Base-by-base conservation (phyloP, 2,113 vertebrate genomes). In the Scartelaos histophorus region DNA sequence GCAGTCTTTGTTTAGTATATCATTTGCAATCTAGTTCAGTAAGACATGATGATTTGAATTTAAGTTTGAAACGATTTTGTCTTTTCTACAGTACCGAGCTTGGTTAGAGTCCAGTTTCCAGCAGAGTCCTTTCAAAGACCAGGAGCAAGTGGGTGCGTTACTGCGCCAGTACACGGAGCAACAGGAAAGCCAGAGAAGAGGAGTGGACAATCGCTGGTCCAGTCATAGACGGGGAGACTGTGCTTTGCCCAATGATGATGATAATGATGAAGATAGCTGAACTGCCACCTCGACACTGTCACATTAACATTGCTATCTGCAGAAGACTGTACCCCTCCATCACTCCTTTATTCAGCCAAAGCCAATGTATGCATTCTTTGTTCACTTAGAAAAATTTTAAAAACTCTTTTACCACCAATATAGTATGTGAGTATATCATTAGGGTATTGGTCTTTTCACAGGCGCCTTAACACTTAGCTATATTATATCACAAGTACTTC, bases 101-200 rank as follows among this genome's bases (percentile, higher is more conserved):
- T 97, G 95, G 96, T 88, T 97, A 72, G 73, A 1, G 47, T 66
- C 78, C 9, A 93, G 84, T 70, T 96, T 94, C 0, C 89, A 87
- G 35, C 89, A 86, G 75, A 94, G 91, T 70, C 94, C 94, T 0
- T 94, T 95, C 56, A 89, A 90, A 53, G 95, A 97, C 79, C 91
- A 94, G 87, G 93, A 94, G 75, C 93, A 94, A 86, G 92, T 97
- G 72, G 84, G 79, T 10, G 68, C 67, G 2, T 87, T 96, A 82
- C 86, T 97, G 72, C 88, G 70, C 47, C 87, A 69, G 83, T 93
- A 91, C 79, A 83, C 87, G 2, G 92, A 95, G 75, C 86, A 91
- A 66, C 90, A 93, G 70, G 90, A 89, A 29, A 75, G 70, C 51
- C 85, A 82, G 78, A 86, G 81, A 43, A 81, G 71, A 79, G 71